Conservation (phyloP, 2,113 vertebrate species). For the Elephas maximus region DNA sequence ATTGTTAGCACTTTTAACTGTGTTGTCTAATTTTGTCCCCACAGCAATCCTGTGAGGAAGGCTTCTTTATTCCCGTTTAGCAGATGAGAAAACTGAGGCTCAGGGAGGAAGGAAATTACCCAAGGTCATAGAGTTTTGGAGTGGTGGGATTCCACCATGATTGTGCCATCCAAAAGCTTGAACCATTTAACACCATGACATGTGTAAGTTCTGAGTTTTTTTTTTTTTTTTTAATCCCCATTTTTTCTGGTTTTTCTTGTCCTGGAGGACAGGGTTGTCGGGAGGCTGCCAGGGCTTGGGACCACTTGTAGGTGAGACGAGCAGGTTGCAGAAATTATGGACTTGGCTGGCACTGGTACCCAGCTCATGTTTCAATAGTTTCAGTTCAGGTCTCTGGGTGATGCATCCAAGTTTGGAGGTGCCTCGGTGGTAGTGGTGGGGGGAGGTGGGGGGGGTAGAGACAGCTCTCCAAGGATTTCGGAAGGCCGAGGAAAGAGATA, state of each 20-base stretch:
- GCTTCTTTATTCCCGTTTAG: not conserved
- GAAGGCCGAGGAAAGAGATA: constrained; percentile 45
- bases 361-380: not conserved
- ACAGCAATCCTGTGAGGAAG: not conserved
- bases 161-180: too few species aligned
- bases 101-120: not conserved
- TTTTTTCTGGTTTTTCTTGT: not conserved
- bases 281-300: not conserved
- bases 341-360: not conserved
- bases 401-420: not conserved
- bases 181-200: not conserved
- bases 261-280: not conserved
- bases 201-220: not conserved
- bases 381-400: not conserved
- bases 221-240: not conserved
- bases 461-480: not conserved
- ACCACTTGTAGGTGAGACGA: not conserved
- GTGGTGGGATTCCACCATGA: not conserved
- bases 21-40: not conserved
- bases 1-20: not conserved
- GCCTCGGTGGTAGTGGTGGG: not conserved
- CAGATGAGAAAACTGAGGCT: constrained; percentile 6
- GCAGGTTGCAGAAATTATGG: not conserved
- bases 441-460: not conserved
- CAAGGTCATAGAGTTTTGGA: not conserved